Percentiles rank a stretch among this genome's conserved stretches.
phyloP scores from a whole-genome alignment of 2,113 vertebrate species.

The Dicentrarchus labrax region DNA sequence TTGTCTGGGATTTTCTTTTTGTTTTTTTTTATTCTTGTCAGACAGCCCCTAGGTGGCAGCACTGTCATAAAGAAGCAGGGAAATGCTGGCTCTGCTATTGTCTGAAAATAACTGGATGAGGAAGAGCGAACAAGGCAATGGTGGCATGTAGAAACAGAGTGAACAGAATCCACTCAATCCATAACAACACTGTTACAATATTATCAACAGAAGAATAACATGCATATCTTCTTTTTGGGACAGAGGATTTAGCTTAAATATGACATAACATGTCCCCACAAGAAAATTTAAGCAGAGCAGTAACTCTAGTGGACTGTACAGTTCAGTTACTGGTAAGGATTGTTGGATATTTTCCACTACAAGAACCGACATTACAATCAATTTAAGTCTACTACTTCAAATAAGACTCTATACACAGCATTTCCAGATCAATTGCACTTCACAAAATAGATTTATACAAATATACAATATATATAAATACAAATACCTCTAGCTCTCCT shows the following conservation, averaged over 20 bases:
- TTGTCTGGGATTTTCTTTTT: constrained; percentile 52
- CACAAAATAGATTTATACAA: neutral
- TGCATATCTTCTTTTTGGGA: neutral
- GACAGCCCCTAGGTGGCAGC: constrained; percentile 69
- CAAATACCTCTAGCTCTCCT: neutral
- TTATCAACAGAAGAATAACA: neutral
- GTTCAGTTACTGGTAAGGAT: no score
- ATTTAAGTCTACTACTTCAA: neutral
- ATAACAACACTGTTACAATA: neutral
- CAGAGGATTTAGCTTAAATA: neutral
- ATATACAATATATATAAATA: neutral
- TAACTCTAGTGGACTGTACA: neutral
- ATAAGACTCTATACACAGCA: no score
- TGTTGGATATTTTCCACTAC: neutral
- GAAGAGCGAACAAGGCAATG: constrained; percentile 7
- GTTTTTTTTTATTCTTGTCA: neutral
- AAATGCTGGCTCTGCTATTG: constrained; percentile 24
- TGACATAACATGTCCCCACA: neutral
- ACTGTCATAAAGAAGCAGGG: constrained; percentile 20
- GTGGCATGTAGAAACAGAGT: neutral
- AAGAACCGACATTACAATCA: neutral
- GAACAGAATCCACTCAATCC: neutral
- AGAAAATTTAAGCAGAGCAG: neutral
- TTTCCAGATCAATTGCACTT: neutral
- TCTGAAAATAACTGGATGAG: constrained; percentile 46